Conservation (phyloP, 2,888 invertebrate genomes). For the Macrophya annulata region DNA sequence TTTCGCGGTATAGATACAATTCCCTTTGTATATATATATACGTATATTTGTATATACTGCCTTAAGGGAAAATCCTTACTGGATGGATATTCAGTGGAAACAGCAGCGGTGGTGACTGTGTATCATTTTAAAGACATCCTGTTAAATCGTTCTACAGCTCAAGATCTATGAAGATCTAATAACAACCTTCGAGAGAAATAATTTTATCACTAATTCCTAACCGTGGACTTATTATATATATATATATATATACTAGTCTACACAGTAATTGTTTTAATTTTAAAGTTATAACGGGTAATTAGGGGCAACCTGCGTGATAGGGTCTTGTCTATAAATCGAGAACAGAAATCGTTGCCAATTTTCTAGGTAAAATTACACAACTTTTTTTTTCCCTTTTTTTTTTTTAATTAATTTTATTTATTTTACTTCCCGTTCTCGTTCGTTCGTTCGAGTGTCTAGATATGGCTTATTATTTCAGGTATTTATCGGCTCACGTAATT, state of each 20-base stretch:
- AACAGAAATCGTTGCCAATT: background rate
- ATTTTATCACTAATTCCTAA: background rate
- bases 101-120: background rate
- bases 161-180: background rate
- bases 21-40: no score
- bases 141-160: background rate
- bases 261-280: background rate
- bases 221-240: background rate
- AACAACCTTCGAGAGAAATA: background rate
- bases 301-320: background rate
- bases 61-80: conserved; percentile 2
- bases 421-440: background rate
- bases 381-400: background rate
- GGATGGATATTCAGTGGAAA: background rate
- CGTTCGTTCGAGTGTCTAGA: background rate
- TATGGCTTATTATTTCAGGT: background rate
- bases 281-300: background rate
- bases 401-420: background rate
- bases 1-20: conserved; percentile 26
- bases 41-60: no score
- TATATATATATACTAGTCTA: no score
- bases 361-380: background rate
- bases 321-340: background rate
- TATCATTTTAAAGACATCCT: conserved; percentile 7
- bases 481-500: conserved; percentile 39